Evolutionary conservation across 2,113 vertebrate species (phyloP), one percentile per base, ranked within the genome.

Genomic region (Dromaius novaehollandiae): DNA sequence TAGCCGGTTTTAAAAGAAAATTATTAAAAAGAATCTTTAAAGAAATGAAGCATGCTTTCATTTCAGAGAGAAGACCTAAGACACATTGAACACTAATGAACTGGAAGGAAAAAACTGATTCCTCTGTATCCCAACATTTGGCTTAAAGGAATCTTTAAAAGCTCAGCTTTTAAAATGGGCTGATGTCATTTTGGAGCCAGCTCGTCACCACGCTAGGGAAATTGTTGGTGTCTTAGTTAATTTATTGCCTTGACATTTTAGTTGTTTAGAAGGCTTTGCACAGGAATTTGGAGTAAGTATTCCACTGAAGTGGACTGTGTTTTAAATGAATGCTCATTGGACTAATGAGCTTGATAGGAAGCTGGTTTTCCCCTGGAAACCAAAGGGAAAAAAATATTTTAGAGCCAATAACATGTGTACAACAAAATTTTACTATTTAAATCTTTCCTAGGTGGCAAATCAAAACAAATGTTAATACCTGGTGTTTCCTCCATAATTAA

Each of bases 211-310:
- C 83, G 64, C 36, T 85, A 80, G 63, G 86, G 86, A 96, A 96
- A 73, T 18, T 7, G 0, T n/a, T 97, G 82, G 61, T 97, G 82
- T 68, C 79, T 94, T 94, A 93, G 87, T 60, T 95, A 80, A 69
- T 96, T 92, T 92, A 88, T 44, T 96, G 69, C 94, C 97, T 94
- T 96, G 88, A 85, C 90, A 91, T 96, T 96, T 97, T 79, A 90
- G 42, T 88, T 97, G 64, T 90, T 93, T 84, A 89, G 93, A 95
- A 91, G 24, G 42, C 60, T 90, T 94, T 95, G 56, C 86, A 75
- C 34, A 82, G 65, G 61, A 97, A 93, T 77, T 94, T 92, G 68
- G 94, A 81, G 55, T 71, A 94, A 85, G 14, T 74, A 93, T 95
- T 94, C 61, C 76, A 83, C 58, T 95, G 90, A 95, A 83, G 44